Evolutionary conservation across 23 tunicate species (phyloP), one percentile per base, ranked within the genome.

Genomic region (Diplosoma virens): DNA sequence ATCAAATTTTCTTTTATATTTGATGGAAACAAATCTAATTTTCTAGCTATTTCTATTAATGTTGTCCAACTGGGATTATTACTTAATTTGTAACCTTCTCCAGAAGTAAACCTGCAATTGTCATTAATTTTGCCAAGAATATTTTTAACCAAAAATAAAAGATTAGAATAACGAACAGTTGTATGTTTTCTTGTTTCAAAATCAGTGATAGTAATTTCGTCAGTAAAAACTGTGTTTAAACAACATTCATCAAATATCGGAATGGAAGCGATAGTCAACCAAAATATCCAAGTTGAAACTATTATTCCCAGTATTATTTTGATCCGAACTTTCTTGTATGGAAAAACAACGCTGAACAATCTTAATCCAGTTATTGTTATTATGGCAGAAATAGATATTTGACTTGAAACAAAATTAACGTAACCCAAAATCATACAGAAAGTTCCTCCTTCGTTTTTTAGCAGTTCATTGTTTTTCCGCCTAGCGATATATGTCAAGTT

Each of bases 321-420:
- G 17, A 58, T 14, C 25, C 20, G 17, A 14, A 58, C 25, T 21
- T 6, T 58, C 20, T 58, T 58, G 25, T 17, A 58, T 6, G 65
- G 65, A n/a, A 17, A 17, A n/a, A n/a, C 7, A 21, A 58, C 65
- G 20, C 65, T n/a, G 20, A 58, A n/a, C 22, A 58, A 7, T 58
- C 65, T n/a, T n/a, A 58, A 7, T 11, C 23, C 6, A 11, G 24
- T 58, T n/a, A 58, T 58, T 58, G 20, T 58, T n/a, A n/a, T 21
- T 6, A 58, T n/a, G 20, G 65, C 25, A 17, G 65, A 14, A 17
- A 58, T 23, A n/a, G 65, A 58, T 11, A 58, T 58, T 21, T 58
- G 65, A n/a, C 65, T 58, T n/a, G 65, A 58, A 58, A n/a, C 6
- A 58, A 58, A 58, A 58, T 58, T 58, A 58, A 58, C 7, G 17